These are phyloP conservation scores for Emydoidea blandingii DNA, from an alignment of 2,797 vertebrate genomes.

Conservation along the genomic window DNA sequence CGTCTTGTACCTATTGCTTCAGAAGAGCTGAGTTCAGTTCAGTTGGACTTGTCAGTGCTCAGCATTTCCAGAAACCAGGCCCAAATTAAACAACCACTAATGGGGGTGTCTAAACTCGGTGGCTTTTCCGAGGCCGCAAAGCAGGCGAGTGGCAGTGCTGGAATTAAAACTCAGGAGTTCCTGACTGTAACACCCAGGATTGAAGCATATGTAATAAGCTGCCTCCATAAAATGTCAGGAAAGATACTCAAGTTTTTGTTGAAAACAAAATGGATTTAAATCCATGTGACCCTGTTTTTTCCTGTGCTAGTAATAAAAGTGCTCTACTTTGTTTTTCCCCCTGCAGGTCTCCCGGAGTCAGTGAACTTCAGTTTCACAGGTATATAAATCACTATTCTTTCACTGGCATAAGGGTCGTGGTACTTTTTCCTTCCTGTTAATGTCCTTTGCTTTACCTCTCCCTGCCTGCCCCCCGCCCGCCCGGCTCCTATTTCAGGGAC, in stretches of 20 bases:
- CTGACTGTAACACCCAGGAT: neutral
- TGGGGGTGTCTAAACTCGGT: neutral
- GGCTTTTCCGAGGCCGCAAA: neutral
- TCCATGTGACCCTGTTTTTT: rapidly evolving
- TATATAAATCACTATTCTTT: slow-evolving; percentile 57
- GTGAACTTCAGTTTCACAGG: slow-evolving; percentile 91
- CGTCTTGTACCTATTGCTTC: neutral
- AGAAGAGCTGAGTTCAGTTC: neutral
- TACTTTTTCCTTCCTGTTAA: neutral
- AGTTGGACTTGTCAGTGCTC: neutral
- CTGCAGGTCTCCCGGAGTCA: slow-evolving; percentile 87
- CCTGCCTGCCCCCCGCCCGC: neutral
- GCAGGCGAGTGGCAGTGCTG: neutral
- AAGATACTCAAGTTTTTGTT: neutral
- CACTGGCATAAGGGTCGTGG: neutral
- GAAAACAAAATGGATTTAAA: neutral
- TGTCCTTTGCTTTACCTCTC: neutral
- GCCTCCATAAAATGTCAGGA: neutral
- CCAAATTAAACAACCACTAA: neutral
- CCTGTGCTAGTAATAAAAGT: rapidly evolving
- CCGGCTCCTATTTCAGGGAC: neutral
- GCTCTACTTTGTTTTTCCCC: slow-evolving; percentile 55
- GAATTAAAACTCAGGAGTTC: neutral
- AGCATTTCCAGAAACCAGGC: neutral
- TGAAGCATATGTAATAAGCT: neutral